Evolutionary conservation across 1,140 invertebrate species (phyloP), one percentile per base, ranked within the genome.

Genomic region (Lordiphosa clarofinis): DNA sequence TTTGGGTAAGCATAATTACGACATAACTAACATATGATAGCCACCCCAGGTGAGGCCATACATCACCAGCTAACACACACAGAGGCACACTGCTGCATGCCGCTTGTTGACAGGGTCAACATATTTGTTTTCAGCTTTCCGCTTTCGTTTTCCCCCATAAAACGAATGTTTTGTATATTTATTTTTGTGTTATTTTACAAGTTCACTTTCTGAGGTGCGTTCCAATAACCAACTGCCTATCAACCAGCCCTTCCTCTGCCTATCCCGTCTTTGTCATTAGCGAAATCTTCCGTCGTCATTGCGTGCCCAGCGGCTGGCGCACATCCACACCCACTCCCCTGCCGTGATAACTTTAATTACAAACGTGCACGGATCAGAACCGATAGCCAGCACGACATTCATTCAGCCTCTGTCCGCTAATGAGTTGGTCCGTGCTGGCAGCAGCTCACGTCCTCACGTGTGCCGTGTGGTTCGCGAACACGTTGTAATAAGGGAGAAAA

Each of bases 241-340:
- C 28, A 31, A 31, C 28, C 1, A 13, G n/a, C 42, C 21, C 33
- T 10, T 12, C 28, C 6, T 13, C 12, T 12, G 8, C 11, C 4
- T 7, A 35, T 19, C 19, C 19, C 44, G 44, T 9, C 33, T 21
- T 19, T 38, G 55, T 67, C 64, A 67, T 67, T 67, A 67, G 63
- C 63, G 64, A 67, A 67, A 67, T 67, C 64, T 67, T 63, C 44
- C 63, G 36, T n/a, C 54, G 64, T 67, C 64, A 67, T 48, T 67
- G 55, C 54, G 54, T 44, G 36, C 15, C 13, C 13, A 64, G 11
- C 35, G 19, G 31, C 15, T 21, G 33, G 33, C 24, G 4, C 31
- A 24, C 44, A 6, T 44, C 43, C 40, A 13, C 39, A 4, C 11
- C 4, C 35, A 6, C 11, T 15, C 48, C 9, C 48, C 48, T 37